These are phyloP conservation scores for Coptodon rendalli DNA, from an alignment of 2,113 vertebrate genomes.

Conservation along the genomic window DNA sequence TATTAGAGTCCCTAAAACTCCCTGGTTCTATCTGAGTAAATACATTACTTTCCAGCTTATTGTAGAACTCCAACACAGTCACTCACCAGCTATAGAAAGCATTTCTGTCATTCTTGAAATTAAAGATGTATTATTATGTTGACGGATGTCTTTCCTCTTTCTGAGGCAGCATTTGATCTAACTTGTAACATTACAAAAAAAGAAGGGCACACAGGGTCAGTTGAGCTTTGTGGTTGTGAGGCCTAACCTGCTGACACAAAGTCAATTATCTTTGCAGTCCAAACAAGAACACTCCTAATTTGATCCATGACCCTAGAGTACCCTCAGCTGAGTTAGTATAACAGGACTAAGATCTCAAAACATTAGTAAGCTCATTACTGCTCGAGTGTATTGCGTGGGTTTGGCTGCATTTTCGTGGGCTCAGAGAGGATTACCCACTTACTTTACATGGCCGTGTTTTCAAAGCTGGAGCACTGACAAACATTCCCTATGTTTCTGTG, in stretches of 20 bases:
- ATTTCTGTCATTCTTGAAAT: neutral
- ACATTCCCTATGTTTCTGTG: neutral
- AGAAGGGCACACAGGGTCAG: neutral
- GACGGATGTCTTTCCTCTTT: neutral
- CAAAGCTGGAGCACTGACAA: neutral
- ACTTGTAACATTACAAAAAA: neutral
- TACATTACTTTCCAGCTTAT: neutral
- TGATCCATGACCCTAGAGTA: neutral
- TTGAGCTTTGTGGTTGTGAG: neutral
- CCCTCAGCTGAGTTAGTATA: neutral
- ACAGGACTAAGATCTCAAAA: constrained; percentile 29
- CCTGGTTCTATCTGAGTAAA: neutral
- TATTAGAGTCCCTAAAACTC: neutral
- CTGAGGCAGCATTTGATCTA: neutral
- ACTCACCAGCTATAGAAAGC: neutral
- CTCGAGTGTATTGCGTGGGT: neutral
- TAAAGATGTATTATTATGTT: neutral
- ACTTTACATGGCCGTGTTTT: neutral
- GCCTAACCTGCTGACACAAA: neutral
- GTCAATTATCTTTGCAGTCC: neutral
- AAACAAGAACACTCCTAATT: neutral
- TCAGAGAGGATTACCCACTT: constrained; percentile 22
- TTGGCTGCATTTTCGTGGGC: constrained; percentile 4
- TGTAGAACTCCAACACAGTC: neutral
- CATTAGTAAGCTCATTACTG: constrained; percentile 36